Percentiles rank a stretch among this genome's conserved stretches.
phyloP scores from a whole-genome alignment of 2,113 vertebrate genomes.

The Monopterus albus region DNA sequence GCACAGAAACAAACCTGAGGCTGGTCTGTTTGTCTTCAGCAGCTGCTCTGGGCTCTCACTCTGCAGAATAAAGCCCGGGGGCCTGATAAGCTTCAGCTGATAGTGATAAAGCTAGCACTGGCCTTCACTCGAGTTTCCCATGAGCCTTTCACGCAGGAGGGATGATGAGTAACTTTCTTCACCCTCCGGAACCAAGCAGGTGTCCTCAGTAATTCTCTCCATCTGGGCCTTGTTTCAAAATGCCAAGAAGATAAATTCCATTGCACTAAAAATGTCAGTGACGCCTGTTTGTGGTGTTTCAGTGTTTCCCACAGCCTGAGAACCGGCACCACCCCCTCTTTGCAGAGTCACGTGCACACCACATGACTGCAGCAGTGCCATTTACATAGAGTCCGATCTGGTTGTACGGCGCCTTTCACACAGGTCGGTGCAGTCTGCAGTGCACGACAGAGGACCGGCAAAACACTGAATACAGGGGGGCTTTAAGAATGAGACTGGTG shows the following conservation, averaged over 20 bases:
- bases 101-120: constrained; percentile 4
- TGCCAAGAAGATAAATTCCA: constrained; percentile 12
- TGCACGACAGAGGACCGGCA: no score
- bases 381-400: no score
- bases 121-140: constrained; percentile 28
- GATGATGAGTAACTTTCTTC: constrained; percentile 26
- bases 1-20: no score
- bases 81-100: constrained; percentile 31
- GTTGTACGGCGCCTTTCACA: no score
- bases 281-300: background rate
- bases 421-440: no score
- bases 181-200: constrained; percentile 12
- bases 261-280: background rate
- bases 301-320: constrained; percentile 3
- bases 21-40: no score
- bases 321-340: background rate
- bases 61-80: no score
- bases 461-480: no score
- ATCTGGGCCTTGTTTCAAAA: background rate
- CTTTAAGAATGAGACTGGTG: no score
- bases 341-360: no score
- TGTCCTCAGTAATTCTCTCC: constrained; percentile 36
- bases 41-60: no score
- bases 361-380: no score
- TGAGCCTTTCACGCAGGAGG: background rate